Evolutionary conservation across 2,888 invertebrate genomes (phyloP).

Genomic region (Falcaria lacertinaria): DNA sequence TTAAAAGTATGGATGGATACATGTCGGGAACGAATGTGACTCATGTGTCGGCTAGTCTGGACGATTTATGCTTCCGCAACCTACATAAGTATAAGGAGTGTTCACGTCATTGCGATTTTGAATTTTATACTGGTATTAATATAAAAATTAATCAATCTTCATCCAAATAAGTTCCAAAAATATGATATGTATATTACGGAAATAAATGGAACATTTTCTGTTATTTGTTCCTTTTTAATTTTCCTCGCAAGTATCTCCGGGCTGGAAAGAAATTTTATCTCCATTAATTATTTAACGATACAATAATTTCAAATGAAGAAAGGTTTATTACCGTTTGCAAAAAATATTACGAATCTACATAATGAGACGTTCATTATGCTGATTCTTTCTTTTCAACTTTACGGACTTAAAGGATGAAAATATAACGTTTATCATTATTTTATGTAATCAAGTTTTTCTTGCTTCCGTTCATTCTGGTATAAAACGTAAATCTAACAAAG

Average conservation of each 20-base stretch:
- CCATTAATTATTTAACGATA: not conserved
- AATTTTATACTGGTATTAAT: too few relatives aligned
- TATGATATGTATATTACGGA: too few relatives aligned
- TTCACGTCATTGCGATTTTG: slow-evolving; percentile 3
- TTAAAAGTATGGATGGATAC: slow-evolving; percentile 72
- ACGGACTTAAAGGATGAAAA: slow-evolving; percentile 23
- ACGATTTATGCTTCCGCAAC: slow-evolving; percentile 42
- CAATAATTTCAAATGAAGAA: not conserved
- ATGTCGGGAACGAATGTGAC: slow-evolving; percentile 54
- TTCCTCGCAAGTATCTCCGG: not conserved
- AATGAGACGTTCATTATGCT: not conserved
- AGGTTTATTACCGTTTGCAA: not conserved
- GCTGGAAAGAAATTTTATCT: not conserved
- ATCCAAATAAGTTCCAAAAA: too few relatives aligned
- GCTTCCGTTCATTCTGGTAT: slow-evolving; percentile 38
- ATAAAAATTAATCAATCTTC: too few relatives aligned
- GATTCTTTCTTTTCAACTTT: slow-evolving; percentile 13
- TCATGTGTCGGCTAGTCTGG: slow-evolving; percentile 36
- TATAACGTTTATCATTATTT: slow-evolving; percentile 33
- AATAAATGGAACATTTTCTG: too few relatives aligned
- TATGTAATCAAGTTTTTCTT: slow-evolving; percentile 40
- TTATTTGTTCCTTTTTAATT: not conserved
- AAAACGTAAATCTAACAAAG: slow-evolving; percentile 58
- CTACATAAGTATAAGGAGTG: slow-evolving; percentile 37
- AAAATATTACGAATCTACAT: not conserved